A percentile compares a stretch with the other conserved stretches of the same genome.
Conservation (phyloP, 2,113 vertebrate genomes). For the rabbit (Oryctolagus cuniculus) region DNA sequence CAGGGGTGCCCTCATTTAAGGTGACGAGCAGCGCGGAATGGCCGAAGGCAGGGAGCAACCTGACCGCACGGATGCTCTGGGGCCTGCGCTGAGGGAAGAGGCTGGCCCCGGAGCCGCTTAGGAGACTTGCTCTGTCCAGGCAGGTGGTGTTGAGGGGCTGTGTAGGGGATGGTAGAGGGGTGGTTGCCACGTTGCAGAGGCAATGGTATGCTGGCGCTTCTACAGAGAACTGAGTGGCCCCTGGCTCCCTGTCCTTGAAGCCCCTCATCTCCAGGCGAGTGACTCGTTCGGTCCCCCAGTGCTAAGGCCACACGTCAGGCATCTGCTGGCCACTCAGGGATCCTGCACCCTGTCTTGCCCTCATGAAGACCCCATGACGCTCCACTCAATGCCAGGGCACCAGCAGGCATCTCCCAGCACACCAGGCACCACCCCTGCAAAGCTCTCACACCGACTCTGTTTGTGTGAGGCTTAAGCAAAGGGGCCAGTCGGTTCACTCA, state of each 20-base stretch:
- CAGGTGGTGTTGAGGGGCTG: not conserved
- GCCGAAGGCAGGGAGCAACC: not conserved
- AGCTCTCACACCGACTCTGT: not conserved
- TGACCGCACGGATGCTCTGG: not conserved
- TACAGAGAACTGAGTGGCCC: not conserved
- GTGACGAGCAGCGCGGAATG: not conserved
- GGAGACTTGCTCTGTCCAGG: not conserved
- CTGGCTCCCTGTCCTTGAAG: not conserved
- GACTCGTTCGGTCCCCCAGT: not conserved
- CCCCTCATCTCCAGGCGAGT: not conserved
- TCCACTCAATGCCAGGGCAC: not conserved
- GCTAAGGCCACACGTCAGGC: not conserved
- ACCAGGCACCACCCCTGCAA: not conserved
- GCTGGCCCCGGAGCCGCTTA: not conserved
- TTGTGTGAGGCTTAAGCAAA: not conserved
- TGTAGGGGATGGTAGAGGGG: not conserved
- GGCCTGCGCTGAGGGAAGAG: not conserved
- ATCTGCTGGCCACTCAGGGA: too few species aligned
- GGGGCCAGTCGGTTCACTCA: not conserved
- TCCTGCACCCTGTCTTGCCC: not conserved
- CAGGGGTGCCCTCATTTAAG: rapidly evolving
- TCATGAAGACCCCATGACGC: not conserved
- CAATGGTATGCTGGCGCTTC: not conserved
- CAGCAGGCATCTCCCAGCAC: not conserved
- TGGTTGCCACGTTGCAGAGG: not conserved